A percentile compares a stretch with the other conserved stretches of the same genome.
phyloP scores from a whole-genome alignment of 2,113 vertebrate genomes.

The Chaetops frenatus region DNA sequence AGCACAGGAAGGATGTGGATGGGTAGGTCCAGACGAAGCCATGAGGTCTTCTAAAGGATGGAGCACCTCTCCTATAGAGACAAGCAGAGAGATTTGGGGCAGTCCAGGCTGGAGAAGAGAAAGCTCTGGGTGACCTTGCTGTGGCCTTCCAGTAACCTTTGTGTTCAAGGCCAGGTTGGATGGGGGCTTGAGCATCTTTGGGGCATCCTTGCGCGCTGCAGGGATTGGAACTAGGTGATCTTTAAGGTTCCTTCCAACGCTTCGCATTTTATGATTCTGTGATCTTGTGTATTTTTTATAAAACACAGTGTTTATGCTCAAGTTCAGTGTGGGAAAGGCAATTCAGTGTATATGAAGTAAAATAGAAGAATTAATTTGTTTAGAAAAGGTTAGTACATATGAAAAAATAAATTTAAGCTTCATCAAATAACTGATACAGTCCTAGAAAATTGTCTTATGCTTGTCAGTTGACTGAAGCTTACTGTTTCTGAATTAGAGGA shows the following conservation, averaged over 20 bases:
- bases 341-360: neutral
- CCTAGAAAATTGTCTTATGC: neutral
- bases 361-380: neutral
- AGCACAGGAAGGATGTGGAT: no score
- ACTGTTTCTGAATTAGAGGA: neutral
- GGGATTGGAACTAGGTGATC: neutral
- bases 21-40: neutral
- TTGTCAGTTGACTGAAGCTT: neutral
- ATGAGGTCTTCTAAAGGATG: accelerated
- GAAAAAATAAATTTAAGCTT: neutral
- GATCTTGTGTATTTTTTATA: neutral
- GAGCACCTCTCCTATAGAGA: neutral
- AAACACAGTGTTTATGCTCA: neutral
- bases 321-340: neutral
- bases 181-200: neutral
- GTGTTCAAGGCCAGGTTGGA: neutral
- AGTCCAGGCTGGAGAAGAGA: neutral
- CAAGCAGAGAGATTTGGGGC: neutral
- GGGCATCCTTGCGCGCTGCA: neutral
- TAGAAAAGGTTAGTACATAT: neutral
- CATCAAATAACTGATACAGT: neutral
- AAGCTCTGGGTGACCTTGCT: neutral
- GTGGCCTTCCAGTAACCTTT: neutral
- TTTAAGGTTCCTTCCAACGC: neutral
- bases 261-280: neutral